Base-by-base conservation (phyloP, 2,797 vertebrate species). In the Rhinatrema bivittatum region DNA sequence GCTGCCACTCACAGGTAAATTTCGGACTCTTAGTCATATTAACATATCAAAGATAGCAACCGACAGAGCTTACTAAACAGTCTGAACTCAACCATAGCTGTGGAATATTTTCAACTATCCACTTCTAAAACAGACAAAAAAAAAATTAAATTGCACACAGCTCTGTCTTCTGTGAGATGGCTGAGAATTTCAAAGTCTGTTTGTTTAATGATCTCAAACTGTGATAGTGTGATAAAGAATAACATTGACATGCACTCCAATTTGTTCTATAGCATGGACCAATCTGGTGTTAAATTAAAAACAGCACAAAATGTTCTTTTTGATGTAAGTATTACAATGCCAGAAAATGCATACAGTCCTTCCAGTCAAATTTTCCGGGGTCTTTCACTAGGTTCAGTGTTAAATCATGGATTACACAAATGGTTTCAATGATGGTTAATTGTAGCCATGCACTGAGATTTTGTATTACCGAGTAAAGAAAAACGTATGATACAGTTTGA, bases 1-100 rank as follows among this genome's bases (percentile, higher is more conserved):
- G 50, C 59, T 49, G 56, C 65, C 53, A 46, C 54, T 70, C 70
- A 34, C 3, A 13, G 61, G 52, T 63, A 59, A 66, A 62, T 67
- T 53, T 70, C 44, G 45, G 55, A 72, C 61, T 46, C 46, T 71
- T 39, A 76, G 78, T 86, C 82, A 79, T 60, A 84, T 67, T 78
- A 79, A 81, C 79, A 79, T 77, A 86, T 85, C 85, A 74, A 80
- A 62, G 58, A 25, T 31, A 71, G 66, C 63, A 73, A 71, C 68
- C 81, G 74, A 85, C 81, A 82, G 72, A 59, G 19, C 50, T 69
- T 70, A 22, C 53, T 60, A 61, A 78, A 68, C 65, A 60, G 62
- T 39, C 42, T 41, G 31, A 72, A 53, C 57, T 53, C 58, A 48
- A 29, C 36, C 63, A 29, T 30, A 41, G 50, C 57, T 39, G 46